Evolutionary conservation across 2,113 vertebrate species (phyloP), one percentile per base, ranked within the genome.

Genomic region (Periophthalmodon schlosseri): DNA sequence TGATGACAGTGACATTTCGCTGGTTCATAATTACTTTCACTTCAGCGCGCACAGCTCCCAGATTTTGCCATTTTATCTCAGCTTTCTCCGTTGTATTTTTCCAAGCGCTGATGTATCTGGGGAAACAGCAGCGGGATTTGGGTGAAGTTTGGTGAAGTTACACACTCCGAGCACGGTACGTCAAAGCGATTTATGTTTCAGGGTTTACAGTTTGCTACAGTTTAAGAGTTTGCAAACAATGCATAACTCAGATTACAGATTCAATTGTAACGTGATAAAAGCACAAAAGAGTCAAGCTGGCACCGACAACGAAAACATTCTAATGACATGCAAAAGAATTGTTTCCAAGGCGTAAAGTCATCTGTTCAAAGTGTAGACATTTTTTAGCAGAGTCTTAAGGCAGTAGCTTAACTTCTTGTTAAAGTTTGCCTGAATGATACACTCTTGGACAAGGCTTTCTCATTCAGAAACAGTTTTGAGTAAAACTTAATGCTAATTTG

Each of bases 1-100:
- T 72, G 81, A 71, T 56, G 80, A 44, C 39, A 10, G 8, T 84
- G 80, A 86, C 79, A 82, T 79, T 82, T 86, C 77, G 77, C 66
- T 18, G 1, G 34, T 75, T 69, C 68, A 79, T 79, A 86, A 83
- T 86, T 86, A 78, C 76, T 74, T 79, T 65, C 75, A 69, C 73
- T 82, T 82, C 57, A 49, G 57, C 0, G 49, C 60, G 66, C 66
- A 71, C 73, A 72, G 80, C 76, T 81, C 69, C 34, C 50, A 79
- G 72, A 10, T 13, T 15, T n/a, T 68, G 75, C 69, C 78, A 61
- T 80, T 87, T 85, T 76, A 78, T 79, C 78, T 85, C 58, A 8
- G 44, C 24, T 63, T 75, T 47, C 69, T 75, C 28, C 28, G 28
- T 28, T 63, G 52, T 49, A 67, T 77, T 81, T 81, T 63, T 34